phyloP scores from a whole-genome alignment of 1,140 invertebrate genomes.

The Pemphigus obesinymphae region DNA sequence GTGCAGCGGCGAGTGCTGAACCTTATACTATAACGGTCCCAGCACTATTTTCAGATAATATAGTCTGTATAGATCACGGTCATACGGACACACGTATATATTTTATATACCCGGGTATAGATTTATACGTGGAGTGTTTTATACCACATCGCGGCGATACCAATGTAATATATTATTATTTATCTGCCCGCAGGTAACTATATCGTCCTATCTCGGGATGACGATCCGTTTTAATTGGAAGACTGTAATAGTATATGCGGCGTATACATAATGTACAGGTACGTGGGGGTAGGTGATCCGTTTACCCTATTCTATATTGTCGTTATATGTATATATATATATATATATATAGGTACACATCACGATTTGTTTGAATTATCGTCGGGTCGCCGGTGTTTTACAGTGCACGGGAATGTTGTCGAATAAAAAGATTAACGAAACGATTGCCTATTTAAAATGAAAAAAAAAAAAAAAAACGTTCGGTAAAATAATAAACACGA shows the following conservation, averaged over 20 bases:
- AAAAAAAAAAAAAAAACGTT: not conserved
- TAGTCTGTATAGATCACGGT: too few relatives aligned
- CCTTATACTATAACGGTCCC: too few relatives aligned
- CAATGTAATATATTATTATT: too few relatives aligned
- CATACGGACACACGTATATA: not conserved
- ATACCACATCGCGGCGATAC: too few relatives aligned
- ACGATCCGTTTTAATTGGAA: constrained; percentile 15
- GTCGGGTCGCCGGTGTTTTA: not conserved
- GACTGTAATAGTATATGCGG: not conserved
- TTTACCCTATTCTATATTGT: not conserved
- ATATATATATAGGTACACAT: not conserved
- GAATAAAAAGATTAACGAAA: not conserved
- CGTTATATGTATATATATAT: not conserved
- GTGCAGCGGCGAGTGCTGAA: too few relatives aligned
- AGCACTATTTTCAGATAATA: too few relatives aligned
- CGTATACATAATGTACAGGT: too few relatives aligned
- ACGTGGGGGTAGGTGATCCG: not conserved
- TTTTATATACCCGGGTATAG: too few relatives aligned
- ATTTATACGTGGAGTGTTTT: not conserved
- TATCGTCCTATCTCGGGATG: not conserved
- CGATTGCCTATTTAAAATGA: not conserved
- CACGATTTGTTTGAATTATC: not conserved
- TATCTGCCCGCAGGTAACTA: too few relatives aligned
- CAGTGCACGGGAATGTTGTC: not conserved
- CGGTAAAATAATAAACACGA: too few relatives aligned